Base-by-base conservation (phyloP, 2,113 vertebrate species). In the Rhizomys pruinosus region DNA sequence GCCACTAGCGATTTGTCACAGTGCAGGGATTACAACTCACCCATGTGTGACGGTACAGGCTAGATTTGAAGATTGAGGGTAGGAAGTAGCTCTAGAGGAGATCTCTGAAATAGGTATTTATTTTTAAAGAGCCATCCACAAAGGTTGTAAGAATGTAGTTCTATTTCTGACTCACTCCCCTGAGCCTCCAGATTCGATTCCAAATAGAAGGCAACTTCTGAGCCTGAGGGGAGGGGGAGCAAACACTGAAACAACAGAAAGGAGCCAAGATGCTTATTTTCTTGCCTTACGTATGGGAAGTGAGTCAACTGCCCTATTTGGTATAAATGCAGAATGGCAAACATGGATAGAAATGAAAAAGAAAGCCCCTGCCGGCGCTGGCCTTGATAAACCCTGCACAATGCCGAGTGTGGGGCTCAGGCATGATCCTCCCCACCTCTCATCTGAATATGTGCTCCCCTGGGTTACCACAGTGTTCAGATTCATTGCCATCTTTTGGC, bases 241-340 rank as follows among this genome's bases (percentile, higher is more conserved):
- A 76, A 59, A 81, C 86, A 4, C 27, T n/a, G 42, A 82, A 93
- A 66, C 90, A 93, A 93, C 84, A 93, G 61, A 92, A 94, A 89
- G 27, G 17, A 80, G 84, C 52, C 77, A 25, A 95, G 79, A 92
- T 82, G 76, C 81, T 92, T 90, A 84, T 93, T 88, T 93, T 96
- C 73, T 96, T 39, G 10, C 87, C 82, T 68, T 66, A 22, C 4
- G 7, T 94, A 94, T 94, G 17, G 57, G 20, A 74, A 52, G 66
- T 0, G 7, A 96, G 90, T 84, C 92, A 96, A 78, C 34, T 66
- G 68, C 27, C 91, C 93, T 91, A 84, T 90, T 97, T 88, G 84
- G 80, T 96, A 64, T 91, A 96, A 94, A 96, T 73, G 87, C 89
- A 74, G 93, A 93, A 87, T 92, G 97, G 96, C 95, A 98, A 97